These are phyloP conservation scores for Molossus alvarezi DNA, from an alignment of 2,797 vertebrate genomes.

Conservation along the genomic window DNA sequence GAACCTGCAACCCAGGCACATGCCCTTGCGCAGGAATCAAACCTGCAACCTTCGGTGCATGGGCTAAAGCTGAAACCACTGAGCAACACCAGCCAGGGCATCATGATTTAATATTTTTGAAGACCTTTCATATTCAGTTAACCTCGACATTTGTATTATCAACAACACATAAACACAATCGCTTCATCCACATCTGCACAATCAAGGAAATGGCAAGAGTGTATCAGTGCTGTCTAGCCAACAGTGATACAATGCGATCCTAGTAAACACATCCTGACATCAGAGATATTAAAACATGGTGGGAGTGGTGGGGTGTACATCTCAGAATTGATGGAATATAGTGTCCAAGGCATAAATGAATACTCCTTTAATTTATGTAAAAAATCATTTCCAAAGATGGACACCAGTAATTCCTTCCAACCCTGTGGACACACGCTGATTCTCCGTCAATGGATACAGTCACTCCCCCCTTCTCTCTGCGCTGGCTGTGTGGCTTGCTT, in stretches of 20 bases:
- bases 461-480: neutral
- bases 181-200: neutral
- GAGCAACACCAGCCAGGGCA: no score
- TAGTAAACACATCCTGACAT: neutral
- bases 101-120: neutral
- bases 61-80: no score
- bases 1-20: no score
- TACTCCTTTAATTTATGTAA: neutral
- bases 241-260: neutral
- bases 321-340: neutral
- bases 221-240: neutral
- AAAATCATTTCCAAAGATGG: slow-evolving; percentile 37
- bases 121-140: neutral
- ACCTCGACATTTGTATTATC: neutral
- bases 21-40: no score
- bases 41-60: no score
- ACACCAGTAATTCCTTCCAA: neutral
- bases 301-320: fast-evolving
- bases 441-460: neutral
- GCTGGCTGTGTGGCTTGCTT: neutral
- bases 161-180: neutral
- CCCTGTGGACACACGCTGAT: neutral
- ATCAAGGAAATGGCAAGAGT: neutral
- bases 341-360: neutral
- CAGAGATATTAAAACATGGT: neutral